Percentiles rank a stretch among this genome's conserved stretches.
phyloP scores from a whole-genome alignment of 92 coral and sea anemone species.

The Bergia sp. region DNA sequence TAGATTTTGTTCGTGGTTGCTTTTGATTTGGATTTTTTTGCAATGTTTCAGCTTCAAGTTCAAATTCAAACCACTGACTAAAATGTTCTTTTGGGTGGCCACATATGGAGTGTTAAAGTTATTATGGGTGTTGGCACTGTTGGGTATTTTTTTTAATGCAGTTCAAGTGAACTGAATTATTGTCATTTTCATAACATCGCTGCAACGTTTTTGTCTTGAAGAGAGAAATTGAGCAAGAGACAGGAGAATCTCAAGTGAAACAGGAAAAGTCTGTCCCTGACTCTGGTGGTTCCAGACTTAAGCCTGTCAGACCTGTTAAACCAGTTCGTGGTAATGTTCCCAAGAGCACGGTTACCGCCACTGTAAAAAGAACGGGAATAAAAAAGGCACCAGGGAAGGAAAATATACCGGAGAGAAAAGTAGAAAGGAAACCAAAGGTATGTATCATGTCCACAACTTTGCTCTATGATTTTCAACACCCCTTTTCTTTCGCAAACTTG shows the following conservation, averaged over 20 bases:
- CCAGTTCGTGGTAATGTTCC: slow-evolving; percentile 50
- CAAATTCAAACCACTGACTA: too few species aligned
- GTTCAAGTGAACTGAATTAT: too few species aligned
- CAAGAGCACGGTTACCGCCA: slow-evolving; percentile 32
- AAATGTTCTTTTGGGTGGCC: too few species aligned
- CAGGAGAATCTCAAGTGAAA: slow-evolving; percentile 16
- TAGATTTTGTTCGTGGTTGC: neutral
- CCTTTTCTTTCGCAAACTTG: too few species aligned
- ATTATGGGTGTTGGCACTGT: too few species aligned
- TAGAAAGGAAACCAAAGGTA: slow-evolving; percentile 77
- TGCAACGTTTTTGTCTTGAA: slow-evolving; percentile 29
- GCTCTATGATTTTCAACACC: too few species aligned
- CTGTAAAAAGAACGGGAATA: slow-evolving; percentile 46
- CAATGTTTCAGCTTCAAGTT: too few species aligned
- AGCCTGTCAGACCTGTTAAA: slow-evolving; percentile 33
- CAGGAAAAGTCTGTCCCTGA: neutral
- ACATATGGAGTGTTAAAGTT: too few species aligned
- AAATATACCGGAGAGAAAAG: slow-evolving; percentile 58
- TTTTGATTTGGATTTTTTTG: neutral
- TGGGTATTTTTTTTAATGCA: too few species aligned
- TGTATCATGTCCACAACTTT: neutral
- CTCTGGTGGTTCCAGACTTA: neutral
- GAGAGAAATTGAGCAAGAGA: slow-evolving; percentile 77
- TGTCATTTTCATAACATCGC: neutral
- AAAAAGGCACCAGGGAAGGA: slow-evolving; percentile 70